Percentiles rank a stretch among this genome's conserved stretches.
Evolutionary conservation across 2,113 vertebrate species (phyloP).

Genomic region (Parus major): DNA sequence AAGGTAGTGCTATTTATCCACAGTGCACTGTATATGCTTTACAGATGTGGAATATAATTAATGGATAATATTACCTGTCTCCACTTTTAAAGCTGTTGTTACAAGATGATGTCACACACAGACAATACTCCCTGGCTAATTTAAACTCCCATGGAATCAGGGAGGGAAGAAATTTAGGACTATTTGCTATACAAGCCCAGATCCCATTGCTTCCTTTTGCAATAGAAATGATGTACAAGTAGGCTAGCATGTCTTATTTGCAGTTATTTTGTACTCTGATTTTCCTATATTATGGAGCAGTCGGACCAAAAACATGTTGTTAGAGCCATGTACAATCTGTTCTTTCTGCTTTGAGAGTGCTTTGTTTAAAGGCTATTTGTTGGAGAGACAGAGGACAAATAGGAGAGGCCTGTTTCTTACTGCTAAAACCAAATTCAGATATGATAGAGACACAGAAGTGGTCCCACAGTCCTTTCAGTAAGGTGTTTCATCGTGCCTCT

Average conservation of each 20-base stretch:
- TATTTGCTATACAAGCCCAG: background rate
- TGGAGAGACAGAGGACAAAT: background rate
- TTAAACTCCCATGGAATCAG: background rate
- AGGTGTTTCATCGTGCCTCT: background rate
- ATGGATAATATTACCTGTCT: slow-evolving; percentile 13
- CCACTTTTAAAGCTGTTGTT: background rate
- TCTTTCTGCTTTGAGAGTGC: background rate
- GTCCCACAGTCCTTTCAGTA: background rate
- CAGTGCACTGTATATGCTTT: background rate
- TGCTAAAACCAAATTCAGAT: background rate
- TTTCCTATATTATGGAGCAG: slow-evolving; percentile 12
- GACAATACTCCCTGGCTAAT: background rate
- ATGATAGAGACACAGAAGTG: background rate
- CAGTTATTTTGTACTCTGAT: background rate
- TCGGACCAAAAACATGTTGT: background rate
- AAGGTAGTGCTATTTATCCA: background rate
- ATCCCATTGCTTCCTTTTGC: background rate
- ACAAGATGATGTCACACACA: slow-evolving; percentile 21
- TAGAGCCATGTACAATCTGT: slow-evolving; percentile 1
- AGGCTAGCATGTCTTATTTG: background rate
- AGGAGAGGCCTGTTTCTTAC: background rate
- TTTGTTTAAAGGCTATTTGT: slow-evolving; percentile 32
- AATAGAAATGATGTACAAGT: background rate
- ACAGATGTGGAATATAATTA: slow-evolving; percentile 28
- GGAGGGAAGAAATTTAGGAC: background rate